Evolutionary conservation across 2,797 vertebrate genomes (phyloP).

Genomic region (Periparus ater): DNA sequence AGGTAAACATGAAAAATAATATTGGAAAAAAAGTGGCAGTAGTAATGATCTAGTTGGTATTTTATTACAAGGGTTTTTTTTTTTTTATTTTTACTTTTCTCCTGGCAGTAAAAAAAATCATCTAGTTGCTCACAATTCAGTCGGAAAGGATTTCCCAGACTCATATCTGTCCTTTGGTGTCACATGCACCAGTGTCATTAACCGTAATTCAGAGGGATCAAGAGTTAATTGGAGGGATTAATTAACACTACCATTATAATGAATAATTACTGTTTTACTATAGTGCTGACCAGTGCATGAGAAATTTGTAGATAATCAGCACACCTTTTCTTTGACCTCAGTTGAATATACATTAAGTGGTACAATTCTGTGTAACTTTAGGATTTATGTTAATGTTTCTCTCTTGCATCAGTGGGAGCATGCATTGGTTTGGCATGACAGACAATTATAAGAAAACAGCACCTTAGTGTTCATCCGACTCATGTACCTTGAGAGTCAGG

Average conservation of each 20-base stretch:
- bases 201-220: background rate
- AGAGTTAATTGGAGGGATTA: background rate
- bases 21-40: background rate
- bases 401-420: background rate
- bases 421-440: background rate
- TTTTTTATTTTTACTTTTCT: background rate
- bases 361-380: background rate
- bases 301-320: background rate
- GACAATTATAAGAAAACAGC: background rate
- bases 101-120: background rate
- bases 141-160: background rate
- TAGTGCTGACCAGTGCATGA: background rate
- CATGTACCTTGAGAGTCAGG: background rate
- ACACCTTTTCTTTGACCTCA: background rate
- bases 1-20: conserved; percentile 80
- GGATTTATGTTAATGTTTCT: background rate
- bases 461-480: fast-evolving
- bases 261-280: background rate
- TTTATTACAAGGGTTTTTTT: background rate
- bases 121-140: background rate
- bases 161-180: background rate
- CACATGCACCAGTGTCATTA: background rate
- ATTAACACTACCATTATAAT: background rate
- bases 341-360: background rate
- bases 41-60: background rate